Evolutionary conservation across 2,888 invertebrate species (phyloP), one percentile per base, ranked within the genome.

Genomic region (Ischnura elegans): DNA sequence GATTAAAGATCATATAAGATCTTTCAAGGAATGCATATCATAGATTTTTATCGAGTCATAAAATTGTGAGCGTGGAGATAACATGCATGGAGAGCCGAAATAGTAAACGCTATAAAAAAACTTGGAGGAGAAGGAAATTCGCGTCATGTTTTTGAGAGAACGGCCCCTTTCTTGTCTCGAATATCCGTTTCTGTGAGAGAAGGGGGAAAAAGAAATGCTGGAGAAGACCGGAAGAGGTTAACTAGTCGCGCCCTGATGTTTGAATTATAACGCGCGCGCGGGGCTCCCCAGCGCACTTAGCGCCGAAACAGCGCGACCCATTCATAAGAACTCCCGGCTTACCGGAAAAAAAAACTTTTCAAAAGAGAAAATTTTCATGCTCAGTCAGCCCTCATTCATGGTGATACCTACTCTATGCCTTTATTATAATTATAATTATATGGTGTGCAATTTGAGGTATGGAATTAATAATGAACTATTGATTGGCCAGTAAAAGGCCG

Each of bases 151-250:
- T 36, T 36, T 29, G 1, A 36, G 29, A 36, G 76, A 76, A 76
- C 76, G 76, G 76, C n/a, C 29, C 76, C 76, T 76, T 76, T 76
- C 76, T 76, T 36, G 76, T 36, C 10, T 25, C 76, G 76, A n/a
- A n/a, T 13, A 76, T 76, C 76, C 76, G 76, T 29, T 29, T 29
- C 36, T n/a, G 76, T 13, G 36, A 13, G 66, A 19, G 21, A 21
- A 4, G 55, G 61, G 25, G 61, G 61, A 61, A 25, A 25, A n/a
- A 13, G 2, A 36, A 29, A 36, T 36, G 76, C 29, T 16, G 61
- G n/a, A n/a, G n/a, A n/a, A 13, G 51, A 61, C 61, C 61, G 61
- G 61, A 61, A 76, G 76, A 13, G 29, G 76, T 36, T 3, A 25
- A 61, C 61, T 25, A 61, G 61, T 61, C 61, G 61, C 61, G 4